A percentile compares a stretch with the other conserved stretches of the same genome.
Conservation (phyloP, 1,140 invertebrate genomes). For the Brachionus manjavacas region DNA sequence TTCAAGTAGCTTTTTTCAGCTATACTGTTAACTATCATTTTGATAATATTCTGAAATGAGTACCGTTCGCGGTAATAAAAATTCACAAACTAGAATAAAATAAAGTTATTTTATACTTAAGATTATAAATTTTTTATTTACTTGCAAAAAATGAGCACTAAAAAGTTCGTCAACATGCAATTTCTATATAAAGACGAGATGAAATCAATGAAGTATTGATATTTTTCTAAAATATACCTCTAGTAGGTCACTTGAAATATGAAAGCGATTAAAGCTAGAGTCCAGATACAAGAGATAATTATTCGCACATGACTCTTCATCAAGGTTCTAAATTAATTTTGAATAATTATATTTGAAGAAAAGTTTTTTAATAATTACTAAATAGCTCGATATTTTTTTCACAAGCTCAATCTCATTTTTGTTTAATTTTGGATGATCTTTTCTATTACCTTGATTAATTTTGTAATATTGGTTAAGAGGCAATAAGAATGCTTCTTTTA, state of each 20-base stretch:
- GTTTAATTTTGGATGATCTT: conserved; percentile 3
- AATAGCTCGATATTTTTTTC: background rate
- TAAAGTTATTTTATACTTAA: background rate
- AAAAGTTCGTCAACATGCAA: conserved; percentile 33
- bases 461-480: background rate
- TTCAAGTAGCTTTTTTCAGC: background rate
- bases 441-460: background rate
- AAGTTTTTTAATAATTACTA: background rate
- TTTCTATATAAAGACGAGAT: background rate
- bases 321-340: conserved; percentile 12
- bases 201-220: background rate
- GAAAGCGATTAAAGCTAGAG: conserved; percentile 5
- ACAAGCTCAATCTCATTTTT: conserved; percentile 27
- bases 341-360: background rate
- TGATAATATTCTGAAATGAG: conserved; percentile 15
- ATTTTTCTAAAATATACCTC: background rate
- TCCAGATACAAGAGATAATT: conserved; percentile 15
- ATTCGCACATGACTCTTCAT: background rate
- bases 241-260: background rate
- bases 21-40: background rate
- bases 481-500: background rate
- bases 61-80: conserved; percentile 34
- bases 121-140: background rate
- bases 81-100: conserved; percentile 28
- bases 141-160: conserved; percentile 32